A percentile compares a stretch with the other conserved stretches of the same genome.
These are phyloP conservation scores for Stictonetta naevosa DNA, from an alignment of 2,113 vertebrate genomes.

Conservation along the genomic window DNA sequence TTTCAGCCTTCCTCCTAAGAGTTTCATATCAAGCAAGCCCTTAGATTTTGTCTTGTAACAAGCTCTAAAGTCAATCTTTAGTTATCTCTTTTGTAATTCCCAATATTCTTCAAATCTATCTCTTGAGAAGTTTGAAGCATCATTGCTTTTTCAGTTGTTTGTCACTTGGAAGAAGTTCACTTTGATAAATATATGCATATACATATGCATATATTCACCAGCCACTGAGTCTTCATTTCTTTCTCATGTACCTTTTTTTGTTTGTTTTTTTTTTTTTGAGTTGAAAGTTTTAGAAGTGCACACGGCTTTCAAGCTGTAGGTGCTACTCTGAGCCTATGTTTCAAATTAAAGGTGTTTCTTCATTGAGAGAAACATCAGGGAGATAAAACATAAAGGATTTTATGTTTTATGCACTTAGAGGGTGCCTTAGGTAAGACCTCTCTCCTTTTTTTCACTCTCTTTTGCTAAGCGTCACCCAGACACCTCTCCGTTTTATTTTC, in stretches of 20 bases:
- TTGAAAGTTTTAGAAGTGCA: neutral
- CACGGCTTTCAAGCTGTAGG: neutral
- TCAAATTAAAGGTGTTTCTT: neutral
- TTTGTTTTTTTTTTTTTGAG: neutral
- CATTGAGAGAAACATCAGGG: neutral
- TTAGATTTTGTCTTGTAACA: neutral
- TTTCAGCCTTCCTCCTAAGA: neutral
- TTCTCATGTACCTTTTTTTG: neutral
- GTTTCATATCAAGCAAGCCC: neutral
- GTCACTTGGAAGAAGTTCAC: neutral
- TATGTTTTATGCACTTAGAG: neutral
- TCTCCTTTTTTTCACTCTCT: too few relatives aligned
- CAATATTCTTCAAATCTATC: neutral
- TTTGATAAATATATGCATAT: neutral
- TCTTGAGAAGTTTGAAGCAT: neutral
- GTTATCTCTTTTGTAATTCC: neutral
- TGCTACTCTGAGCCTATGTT: neutral
- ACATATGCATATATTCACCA: neutral
- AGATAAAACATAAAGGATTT: neutral
- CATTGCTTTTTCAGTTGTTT: neutral
- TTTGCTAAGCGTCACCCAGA: neutral
- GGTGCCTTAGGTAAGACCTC: neutral
- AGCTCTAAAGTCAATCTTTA: neutral
- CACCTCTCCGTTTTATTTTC: neutral
- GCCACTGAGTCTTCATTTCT: neutral